Evolutionary conservation across 2,888 invertebrate genomes (phyloP), one percentile per base, ranked within the genome.

Genomic region (Gymnosoma rotundatum): DNA sequence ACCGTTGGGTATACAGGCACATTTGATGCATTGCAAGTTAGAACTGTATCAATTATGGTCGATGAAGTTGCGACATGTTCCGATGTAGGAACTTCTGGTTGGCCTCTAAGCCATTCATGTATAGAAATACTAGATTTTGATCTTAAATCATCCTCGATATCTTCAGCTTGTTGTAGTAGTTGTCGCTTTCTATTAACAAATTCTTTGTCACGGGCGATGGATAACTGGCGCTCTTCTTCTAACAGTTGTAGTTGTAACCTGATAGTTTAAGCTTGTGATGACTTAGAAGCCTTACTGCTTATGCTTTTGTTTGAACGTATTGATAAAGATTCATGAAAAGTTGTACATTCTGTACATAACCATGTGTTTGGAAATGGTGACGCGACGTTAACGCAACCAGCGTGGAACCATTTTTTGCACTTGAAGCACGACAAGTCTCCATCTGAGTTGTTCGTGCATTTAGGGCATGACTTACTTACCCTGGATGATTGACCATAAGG

Each of bases 321-420:
- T n/a, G 12, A 60, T 10, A 9, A 10, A 38, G 60, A 60, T 2
- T 61, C 61, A 61, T 61, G 38, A 61, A 61, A 61, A 10, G 61
- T 61, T 12, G 20, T 61, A 61, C 61, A 61, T 18, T 38, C 18
- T 4, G 20, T 12, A 12, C 61, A 61, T 61, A 42, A 25, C 61
- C 61, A 61, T 1, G 61, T 61, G 61, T 42, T 61, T n/a, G 38
- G 38, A 7, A 61, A 20, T 7, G 42, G 61, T 61, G 42, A 18
- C 5, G 20, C 16, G 42, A 61, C 42, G 38, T 61, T 61, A 12
- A 61, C 18, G 20, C 61, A 61, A 16, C 20, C 14, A 18, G 61
- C 38, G 20, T 61, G 61, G 42, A 32, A 61, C 42, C 38, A 61
- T 61, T 61, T 61, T 12, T 61, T 61, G 12, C 61, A 61, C 20